Evolutionary conservation across 2,888 invertebrate species (phyloP).

Genomic region (Hypomecis atomaria): DNA sequence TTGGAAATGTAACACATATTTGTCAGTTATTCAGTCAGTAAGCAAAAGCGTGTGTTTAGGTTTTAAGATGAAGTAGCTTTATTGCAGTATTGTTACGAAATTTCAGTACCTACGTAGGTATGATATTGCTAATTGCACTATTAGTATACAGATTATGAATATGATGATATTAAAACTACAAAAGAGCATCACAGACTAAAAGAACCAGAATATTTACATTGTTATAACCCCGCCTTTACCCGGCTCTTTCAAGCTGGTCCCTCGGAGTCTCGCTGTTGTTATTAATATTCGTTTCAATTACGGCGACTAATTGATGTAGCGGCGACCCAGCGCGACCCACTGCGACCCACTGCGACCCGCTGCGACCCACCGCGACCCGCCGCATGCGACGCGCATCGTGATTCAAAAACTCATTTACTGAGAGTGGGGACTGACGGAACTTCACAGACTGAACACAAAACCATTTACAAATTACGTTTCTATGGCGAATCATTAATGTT

Average conservation of each 20-base stretch:
- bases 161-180: no score
- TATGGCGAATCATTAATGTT: background rate
- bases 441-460: background rate
- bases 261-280: conserved; percentile 8
- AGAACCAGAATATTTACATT: background rate
- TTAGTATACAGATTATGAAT: no score
- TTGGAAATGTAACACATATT: no score
- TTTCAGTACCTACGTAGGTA: no score
- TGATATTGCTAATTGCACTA: no score
- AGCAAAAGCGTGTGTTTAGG: no score
- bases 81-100: no score
- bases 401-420: conserved; percentile 2
- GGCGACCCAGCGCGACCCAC: background rate
- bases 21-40: no score
- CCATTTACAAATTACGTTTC: conserved; percentile 4
- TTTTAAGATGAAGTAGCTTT: no score
- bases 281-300: conserved; percentile 22
- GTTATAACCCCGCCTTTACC: conserved; percentile 5
- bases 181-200: background rate
- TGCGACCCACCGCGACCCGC: background rate
- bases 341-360: background rate
- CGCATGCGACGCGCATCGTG: background rate
- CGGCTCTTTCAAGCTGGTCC: background rate
- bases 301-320: conserved; percentile 21
- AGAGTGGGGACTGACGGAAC: conserved; percentile 5